These are phyloP conservation scores for Sitodiplosis mosellana DNA, from an alignment of 1,140 invertebrate species.

Conservation along the genomic window DNA sequence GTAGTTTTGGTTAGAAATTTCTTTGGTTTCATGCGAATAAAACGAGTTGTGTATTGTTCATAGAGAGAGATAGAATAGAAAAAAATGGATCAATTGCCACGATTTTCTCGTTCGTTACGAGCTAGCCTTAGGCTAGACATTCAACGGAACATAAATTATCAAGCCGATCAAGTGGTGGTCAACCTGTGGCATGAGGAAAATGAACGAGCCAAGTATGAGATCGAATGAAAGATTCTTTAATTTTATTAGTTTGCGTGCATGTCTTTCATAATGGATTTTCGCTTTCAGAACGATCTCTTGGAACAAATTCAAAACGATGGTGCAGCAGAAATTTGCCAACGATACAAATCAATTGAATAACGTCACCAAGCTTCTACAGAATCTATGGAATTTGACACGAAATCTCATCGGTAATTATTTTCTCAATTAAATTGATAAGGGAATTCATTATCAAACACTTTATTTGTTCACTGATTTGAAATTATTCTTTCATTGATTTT, in stretches of 20 bases:
- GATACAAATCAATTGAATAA: conserved; percentile 3
- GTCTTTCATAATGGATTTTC: neutral
- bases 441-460: neutral
- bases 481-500: neutral
- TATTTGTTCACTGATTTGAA: neutral
- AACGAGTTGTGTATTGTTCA: no score
- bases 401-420: neutral
- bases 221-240: neutral
- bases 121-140: conserved; percentile 10
- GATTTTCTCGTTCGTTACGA: conserved; percentile 13
- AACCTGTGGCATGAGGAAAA: conserved; percentile 7
- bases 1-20: no score
- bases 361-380: conserved; percentile 6
- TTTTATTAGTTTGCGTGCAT: neutral
- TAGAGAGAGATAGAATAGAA: neutral
- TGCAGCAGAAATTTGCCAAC: conserved; percentile 5
- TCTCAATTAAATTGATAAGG: neutral
- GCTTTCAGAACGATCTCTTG: conserved; percentile 10
- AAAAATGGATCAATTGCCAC: conserved; percentile 10
- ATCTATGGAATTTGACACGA: conserved; percentile 8
- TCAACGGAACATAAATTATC: conserved; percentile 5
- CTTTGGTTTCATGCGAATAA: no score
- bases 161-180: conserved; percentile 5
- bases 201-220: conserved; percentile 1
- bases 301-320: conserved; percentile 9